Base-by-base conservation (phyloP, 2,888 invertebrate species). In the Drosophila eohydei region DNA sequence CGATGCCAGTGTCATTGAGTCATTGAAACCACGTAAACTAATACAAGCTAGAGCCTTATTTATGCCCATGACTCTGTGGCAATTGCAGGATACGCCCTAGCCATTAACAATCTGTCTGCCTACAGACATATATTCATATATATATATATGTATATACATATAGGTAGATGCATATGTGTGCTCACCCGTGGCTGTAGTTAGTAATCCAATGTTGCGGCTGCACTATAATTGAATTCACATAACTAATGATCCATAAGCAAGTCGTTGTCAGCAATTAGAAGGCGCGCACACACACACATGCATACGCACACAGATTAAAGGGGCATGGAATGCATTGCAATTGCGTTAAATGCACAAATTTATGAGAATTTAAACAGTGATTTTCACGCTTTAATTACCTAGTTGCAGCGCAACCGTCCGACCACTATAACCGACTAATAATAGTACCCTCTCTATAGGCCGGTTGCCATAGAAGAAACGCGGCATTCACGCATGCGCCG, bases 371-470 rank as follows among this genome's bases (percentile, higher is more conserved):
- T 91, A 91, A 91, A 90, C 83, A 88, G 85, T 80, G 88, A 91
- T 91, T 91, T 91, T 90, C 89, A 87, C 91, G 91, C 91, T 92
- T 92, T 91, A 91, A 91, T 92, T 91, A 89, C 86, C 82, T 71
- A 71, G 80, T 21, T 50, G 58, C 48, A 48, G 48, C 38, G 21
- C 48, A 48, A 58, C 30, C 38, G 48, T 14, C 58, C 8, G 48
- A 30, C 58, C 21, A 43, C 56, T 59, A 71, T 55, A 77, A 63
- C 70, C 75, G 54, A 64, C 75, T 80, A 76, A 81, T 78, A 80
- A 83, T 68, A 79, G 76, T 76, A 46, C 51, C 36, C 28, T 41
- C 68, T 46, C 51, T 56, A 64, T 70, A 44, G 44, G 46, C 59
- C 51, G 21, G 51, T 61, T 30, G 34, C 62, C 62, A 28, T 57